Percentiles rank a stretch among this genome's conserved stretches.
Evolutionary conservation across 2,888 invertebrate genomes (phyloP).

Genomic region (Agrochola lota): DNA sequence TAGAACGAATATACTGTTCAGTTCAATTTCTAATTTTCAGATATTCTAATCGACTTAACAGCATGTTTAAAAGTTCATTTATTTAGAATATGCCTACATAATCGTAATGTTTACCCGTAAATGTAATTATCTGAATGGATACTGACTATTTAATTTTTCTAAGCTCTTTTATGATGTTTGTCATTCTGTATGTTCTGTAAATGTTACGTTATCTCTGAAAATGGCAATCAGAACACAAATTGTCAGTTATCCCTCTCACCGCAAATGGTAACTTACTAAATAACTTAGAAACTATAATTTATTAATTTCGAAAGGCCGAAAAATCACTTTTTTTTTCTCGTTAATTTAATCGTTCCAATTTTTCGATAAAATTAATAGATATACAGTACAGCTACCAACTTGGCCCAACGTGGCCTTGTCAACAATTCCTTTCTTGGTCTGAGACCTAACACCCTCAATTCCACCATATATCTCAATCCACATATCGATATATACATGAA

Average conservation of each 20-base stretch:
- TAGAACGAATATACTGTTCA: slow-evolving; percentile 42
- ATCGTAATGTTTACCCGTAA: slow-evolving; percentile 59
- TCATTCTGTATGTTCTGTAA: neutral
- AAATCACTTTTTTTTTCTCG: slow-evolving; percentile 70
- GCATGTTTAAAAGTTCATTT: slow-evolving; percentile 48
- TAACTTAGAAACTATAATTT: slow-evolving; percentile 58
- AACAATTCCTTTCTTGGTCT: slow-evolving; percentile 54
- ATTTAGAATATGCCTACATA: slow-evolving; percentile 65
- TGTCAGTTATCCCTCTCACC: slow-evolving; percentile 32
- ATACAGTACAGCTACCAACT: slow-evolving; percentile 56
- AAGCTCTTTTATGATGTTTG: neutral
- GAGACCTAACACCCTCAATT: slow-evolving; percentile 46
- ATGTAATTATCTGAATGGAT: slow-evolving; percentile 46
- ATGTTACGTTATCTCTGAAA: neutral
- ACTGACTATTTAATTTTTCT: slow-evolving; percentile 38
- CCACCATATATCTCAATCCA: slow-evolving; percentile 19
- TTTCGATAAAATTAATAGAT: slow-evolving; percentile 67
- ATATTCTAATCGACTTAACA: slow-evolving; percentile 39
- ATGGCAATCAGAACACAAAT: slow-evolving; percentile 11
- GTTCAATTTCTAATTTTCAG: slow-evolving; percentile 41
- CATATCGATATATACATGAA: slow-evolving; percentile 26
- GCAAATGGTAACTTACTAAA: slow-evolving; percentile 40
- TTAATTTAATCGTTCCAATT: slow-evolving; percentile 71
- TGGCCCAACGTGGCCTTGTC: slow-evolving; percentile 31
- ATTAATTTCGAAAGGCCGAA: slow-evolving; percentile 74